Percentiles rank a stretch among this genome's conserved stretches.
These are phyloP conservation scores for Bothrops jararaca DNA, from an alignment of 2,113 vertebrate genomes.

Conservation along the genomic window DNA sequence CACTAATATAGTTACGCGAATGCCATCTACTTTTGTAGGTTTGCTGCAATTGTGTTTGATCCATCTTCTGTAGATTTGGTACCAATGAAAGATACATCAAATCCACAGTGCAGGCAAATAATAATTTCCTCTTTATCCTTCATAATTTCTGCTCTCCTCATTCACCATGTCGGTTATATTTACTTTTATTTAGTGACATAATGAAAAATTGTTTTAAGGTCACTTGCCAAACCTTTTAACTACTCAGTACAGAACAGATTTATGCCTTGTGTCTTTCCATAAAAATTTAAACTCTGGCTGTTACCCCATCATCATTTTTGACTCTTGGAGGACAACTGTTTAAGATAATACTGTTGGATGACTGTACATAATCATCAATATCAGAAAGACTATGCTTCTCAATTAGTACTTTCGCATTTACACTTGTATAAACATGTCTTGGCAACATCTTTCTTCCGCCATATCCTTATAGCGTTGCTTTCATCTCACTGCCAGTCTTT, in stretches of 20 bases:
- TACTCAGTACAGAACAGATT: background rate
- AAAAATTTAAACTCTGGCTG: conserved; percentile 20
- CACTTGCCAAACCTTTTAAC: background rate
- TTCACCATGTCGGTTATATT: background rate
- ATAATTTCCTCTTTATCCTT: background rate
- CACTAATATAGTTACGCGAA: background rate
- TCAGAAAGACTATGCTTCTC: background rate
- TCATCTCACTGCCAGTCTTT: background rate
- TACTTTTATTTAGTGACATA: background rate
- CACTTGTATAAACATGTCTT: background rate
- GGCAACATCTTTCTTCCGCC: background rate
- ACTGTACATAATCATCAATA: background rate
- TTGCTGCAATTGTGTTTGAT: background rate
- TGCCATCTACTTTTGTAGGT: background rate
- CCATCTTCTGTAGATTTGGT: background rate
- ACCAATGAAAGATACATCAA: background rate
- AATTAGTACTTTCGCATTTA: background rate
- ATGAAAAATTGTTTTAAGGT: background rate
- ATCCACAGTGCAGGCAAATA: background rate
- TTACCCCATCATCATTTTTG: conserved; percentile 5
- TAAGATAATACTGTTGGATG: background rate
- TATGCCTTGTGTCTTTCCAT: conserved; percentile 33
- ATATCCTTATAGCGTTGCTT: background rate
- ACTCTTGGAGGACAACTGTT: background rate
- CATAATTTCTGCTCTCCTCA: background rate